Evolutionary conservation across 2,113 vertebrate species (phyloP).

Genomic region (Ancistrus triradiatus): DNA sequence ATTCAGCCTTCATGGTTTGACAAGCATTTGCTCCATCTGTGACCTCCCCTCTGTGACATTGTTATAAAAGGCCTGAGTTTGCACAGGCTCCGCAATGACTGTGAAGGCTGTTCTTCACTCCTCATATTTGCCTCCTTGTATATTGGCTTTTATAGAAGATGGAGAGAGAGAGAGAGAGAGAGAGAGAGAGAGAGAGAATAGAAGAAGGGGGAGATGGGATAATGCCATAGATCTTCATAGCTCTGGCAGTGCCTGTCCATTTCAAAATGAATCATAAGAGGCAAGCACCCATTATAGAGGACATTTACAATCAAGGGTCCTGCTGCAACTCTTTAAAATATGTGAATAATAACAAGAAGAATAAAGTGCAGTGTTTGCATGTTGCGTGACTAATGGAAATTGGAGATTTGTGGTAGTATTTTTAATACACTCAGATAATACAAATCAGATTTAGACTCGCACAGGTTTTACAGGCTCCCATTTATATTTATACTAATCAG

Average conservation of each 20-base stretch:
- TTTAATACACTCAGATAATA: neutral
- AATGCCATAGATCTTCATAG: conserved; percentile 50
- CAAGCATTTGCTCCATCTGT: conserved; percentile 52
- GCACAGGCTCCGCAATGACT: conserved; percentile 51
- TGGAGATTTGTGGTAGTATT: neutral
- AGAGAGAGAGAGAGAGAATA: conserved; percentile 17
- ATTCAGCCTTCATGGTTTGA: conserved; percentile 46
- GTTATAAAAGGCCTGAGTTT: conserved; percentile 54
- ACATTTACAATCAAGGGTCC: conserved; percentile 29
- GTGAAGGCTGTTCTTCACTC: conserved; percentile 37
- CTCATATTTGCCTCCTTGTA: conserved; percentile 38
- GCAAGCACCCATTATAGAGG: conserved; percentile 31
- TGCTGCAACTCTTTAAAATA: conserved; percentile 25
- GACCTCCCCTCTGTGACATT: conserved; percentile 50
- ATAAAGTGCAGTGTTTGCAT: conserved; percentile 7
- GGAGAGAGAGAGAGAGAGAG: conserved; percentile 28
- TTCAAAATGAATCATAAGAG: conserved; percentile 41
- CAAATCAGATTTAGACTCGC: conserved; percentile 1
- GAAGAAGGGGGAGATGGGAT: conserved; percentile 19
- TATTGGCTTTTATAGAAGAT: conserved; percentile 41
- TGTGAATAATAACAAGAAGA: conserved; percentile 24
- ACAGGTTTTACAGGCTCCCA: neutral
- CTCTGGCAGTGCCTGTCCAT: conserved; percentile 39
- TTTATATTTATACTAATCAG: conserved; percentile 1
- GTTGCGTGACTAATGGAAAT: conserved; percentile 9